Base-by-base conservation (phyloP, 92 coral and sea anemone genomes). In the Metridium senile region DNA sequence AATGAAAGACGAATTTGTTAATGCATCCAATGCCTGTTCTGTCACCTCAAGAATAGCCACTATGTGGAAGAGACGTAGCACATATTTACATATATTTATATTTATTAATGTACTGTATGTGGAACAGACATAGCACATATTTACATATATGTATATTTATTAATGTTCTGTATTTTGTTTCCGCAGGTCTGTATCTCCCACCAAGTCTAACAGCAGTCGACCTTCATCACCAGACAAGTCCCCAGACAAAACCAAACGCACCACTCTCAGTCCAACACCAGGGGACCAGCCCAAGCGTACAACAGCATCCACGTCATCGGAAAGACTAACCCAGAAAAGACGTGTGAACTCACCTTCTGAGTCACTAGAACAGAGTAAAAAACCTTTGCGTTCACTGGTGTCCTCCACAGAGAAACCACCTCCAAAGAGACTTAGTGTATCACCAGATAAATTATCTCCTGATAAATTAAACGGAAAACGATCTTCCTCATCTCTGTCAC, bases 391-490 rank as follows among this genome's bases (percentile, higher is more conserved):
- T 4, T 57, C 75, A 3, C 52, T 26, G 13, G 0, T 39, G 2
- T 62, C 72, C 0, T 25, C 81, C 0, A 26, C 81, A 0, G 83
- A 67, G 33, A 54, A 68, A 26, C 28, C 59, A 22, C 82, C 58
- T 16, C 27, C 75, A 25, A 68, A 69, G 20, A 78, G 74, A 59
- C 47, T 9, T 9, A 67, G 75, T 29, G 11, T 22, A 26, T 64
- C 71, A 8, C 74, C 74, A 35, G 64, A 62, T 34, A 66, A 76
- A 31, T 49, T 27, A 17, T 66, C 79, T 17, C 28, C 76, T 16
- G 83, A 78, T 26, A 66, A 59, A 46, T 49, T 78, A 54, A 77
- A 49, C 18, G 74, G 20, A 9, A 78, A 78, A 30, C 75, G 83
- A 19, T 34, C 28, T 13, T 32, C 68, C 9, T 59, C 83, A 0